These are phyloP conservation scores for Choristoneura fumiferana DNA, from an alignment of 1,140 invertebrate species.

Conservation along the genomic window DNA sequence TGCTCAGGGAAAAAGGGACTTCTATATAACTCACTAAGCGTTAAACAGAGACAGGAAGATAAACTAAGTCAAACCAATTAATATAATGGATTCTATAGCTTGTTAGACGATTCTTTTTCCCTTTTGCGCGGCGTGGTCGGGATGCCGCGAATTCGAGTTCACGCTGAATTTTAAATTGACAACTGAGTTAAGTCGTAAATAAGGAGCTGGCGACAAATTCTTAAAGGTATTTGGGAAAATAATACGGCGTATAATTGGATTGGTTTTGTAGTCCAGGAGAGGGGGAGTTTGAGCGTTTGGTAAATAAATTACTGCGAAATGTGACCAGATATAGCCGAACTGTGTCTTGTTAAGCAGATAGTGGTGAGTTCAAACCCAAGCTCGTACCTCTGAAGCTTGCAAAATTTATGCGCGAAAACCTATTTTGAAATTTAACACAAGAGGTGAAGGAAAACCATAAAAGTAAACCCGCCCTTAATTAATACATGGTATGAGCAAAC, in stretches of 20 bases:
- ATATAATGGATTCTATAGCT: conserved; percentile 63
- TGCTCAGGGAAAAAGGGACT: conserved; percentile 30
- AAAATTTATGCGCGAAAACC: no score
- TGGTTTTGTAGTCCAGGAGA: no score
- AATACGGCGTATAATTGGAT: neutral
- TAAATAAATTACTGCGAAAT: no score
- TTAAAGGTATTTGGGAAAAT: conserved; percentile 6
- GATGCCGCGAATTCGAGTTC: conserved; percentile 58
- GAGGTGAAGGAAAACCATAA: no score
- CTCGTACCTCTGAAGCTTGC: no score
- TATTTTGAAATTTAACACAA: no score
- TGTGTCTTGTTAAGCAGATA: no score
- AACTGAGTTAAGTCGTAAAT: conserved; percentile 41
- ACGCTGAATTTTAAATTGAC: conserved; percentile 58
- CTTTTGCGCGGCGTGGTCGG: conserved; percentile 41
- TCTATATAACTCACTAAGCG: conserved; percentile 25
- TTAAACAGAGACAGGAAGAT: conserved; percentile 35
- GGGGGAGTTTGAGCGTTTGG: no score
- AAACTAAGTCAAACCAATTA: conserved; percentile 45
- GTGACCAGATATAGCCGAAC: no score
- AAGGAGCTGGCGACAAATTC: conserved; percentile 12
- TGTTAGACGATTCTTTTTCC: conserved; percentile 58
- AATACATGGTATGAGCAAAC: no score
- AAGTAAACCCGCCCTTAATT: no score
- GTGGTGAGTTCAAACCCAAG: no score